Evolutionary conservation across 2,888 invertebrate genomes (phyloP), one percentile per base, ranked within the genome.

Genomic region (Tribolium freemani): DNA sequence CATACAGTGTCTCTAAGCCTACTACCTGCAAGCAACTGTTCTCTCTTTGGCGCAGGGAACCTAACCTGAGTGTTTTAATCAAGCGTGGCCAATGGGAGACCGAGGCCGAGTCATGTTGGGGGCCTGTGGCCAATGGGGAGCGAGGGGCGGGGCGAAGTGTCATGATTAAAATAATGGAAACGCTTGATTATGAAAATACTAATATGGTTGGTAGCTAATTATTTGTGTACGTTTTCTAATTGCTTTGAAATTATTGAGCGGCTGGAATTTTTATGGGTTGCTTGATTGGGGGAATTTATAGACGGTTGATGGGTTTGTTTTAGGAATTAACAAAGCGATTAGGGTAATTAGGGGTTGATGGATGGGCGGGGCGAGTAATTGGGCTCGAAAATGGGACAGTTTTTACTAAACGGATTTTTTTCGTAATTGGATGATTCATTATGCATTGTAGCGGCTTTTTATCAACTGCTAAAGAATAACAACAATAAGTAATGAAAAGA

Each of bases 141-240:
- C 6, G 20, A 54, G 73, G 76, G 84, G 84, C 82, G 84, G 79
- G 70, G 57, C 58, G 67, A 50, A 46, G 51, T 61, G 72, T 67
- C 75, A 77, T 79, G 84, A 84, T 84, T 85, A 84, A 85, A 85
- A 85, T 86, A 86, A 86, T 86, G 86, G 86, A 84, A 86, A 84
- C 84, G 81, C 80, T 80, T 82, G 83, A 84, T 85, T 85, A 85
- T 81, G 81, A 80, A 82, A 81, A 83, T 81, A 80, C 84, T 83
- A 85, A 85, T 86, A 86, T 86, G 86, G 86, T 82, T 86, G 86
- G 86, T 82, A 86, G 86, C 84, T 86, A 86, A 86, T 86, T 85
- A 84, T 84, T 82, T 82, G 81, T 84, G 79, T 80, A 82, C 79
- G 82, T 78, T 78, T 76, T 77, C 81, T 84, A 84, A 83, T 84